Evolutionary conservation across 2,888 invertebrate species (phyloP), one percentile per base, ranked within the genome.

Genomic region (Sphinx pinastri): DNA sequence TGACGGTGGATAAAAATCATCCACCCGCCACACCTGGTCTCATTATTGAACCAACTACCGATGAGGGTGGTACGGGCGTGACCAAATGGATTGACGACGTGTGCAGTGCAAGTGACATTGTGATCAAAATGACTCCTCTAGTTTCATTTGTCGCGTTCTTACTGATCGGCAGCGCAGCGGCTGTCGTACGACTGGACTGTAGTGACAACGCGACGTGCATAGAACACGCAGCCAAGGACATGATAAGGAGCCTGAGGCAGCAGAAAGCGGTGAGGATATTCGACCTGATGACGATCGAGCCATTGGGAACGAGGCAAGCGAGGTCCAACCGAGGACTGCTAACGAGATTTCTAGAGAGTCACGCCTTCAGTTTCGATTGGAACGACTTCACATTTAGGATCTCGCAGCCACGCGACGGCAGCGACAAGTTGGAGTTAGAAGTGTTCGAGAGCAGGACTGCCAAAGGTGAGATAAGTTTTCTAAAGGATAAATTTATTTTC

Each of bases 191-290:
- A 78, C 77, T 94, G 47, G 89, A 86, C 78, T 95, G 95, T 87
- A 94, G 94, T 84, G 95, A 95, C 79, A 95, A 95, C 85, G 95
- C 95, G 51, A 95, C 95, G 73, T 95, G 95, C 78, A 90, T 95
- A 54, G 92, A 95, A 70, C 78, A 88, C 52, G 84, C 95, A 80
- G 91, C 94, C 25, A 91, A 85, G 72, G 92, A 94, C 74, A 88
- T 95, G 68, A 83, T 94, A 71, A 90, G 88, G 76, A 94, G 94
- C 76, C 92, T 95, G 72, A 87, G 92, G 69, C 91, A 94, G 69
- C 93, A 94, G 77, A 94, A 94, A 78, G 89, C 94, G 68, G 91
- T 95, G 72, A 93, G 90, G 77, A 76, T 94, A 51, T 94, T 95
- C 81, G 94, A 95, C 71, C 80, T 93, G 74, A 84, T 95, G 73